Evolutionary conservation across 2,888 invertebrate genomes (phyloP).

Genomic region (Plebejus argus): DNA sequence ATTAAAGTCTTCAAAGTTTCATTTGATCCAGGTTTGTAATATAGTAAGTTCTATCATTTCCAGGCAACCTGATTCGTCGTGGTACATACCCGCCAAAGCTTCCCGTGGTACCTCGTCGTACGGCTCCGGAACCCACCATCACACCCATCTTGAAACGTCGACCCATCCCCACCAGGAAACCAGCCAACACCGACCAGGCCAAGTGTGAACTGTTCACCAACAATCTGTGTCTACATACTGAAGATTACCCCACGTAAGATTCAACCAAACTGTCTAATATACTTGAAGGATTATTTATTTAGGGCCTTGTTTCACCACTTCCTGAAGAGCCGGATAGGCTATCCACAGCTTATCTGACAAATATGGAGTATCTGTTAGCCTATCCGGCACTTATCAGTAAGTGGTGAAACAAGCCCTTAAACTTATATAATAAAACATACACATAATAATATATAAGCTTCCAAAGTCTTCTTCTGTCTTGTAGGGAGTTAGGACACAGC

Average conservation of each 20-base stretch:
- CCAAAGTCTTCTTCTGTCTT: too few relatives aligned
- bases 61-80: slow-evolving; percentile 63
- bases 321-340: too few relatives aligned
- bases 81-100: slow-evolving; percentile 62
- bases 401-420: too few relatives aligned
- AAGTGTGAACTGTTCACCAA: slow-evolving; percentile 86
- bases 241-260: slow-evolving; percentile 89
- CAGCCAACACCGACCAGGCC: slow-evolving; percentile 53
- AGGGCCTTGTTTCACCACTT: too few relatives aligned
- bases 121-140: slow-evolving; percentile 57
- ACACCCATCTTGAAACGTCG: slow-evolving; percentile 50
- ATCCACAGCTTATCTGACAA: too few relatives aligned
- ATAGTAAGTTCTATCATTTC: slow-evolving; percentile 36
- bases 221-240: slow-evolving; percentile 85
- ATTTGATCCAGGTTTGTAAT: not conserved
- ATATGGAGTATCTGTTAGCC: too few relatives aligned
- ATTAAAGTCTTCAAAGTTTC: not conserved
- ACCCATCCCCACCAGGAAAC: slow-evolving; percentile 61
- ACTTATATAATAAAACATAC: too few relatives aligned
- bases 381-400: too few relatives aligned
- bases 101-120: slow-evolving; percentile 51
- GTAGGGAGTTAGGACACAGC: too few relatives aligned
- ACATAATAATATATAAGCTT: too few relatives aligned
- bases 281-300: slow-evolving; percentile 39
- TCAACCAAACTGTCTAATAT: too few relatives aligned